Percentiles rank a stretch among this genome's conserved stretches.
Evolutionary conservation across 2,113 vertebrate species (phyloP).

Genomic region (Sinocyclocheilus grahami): DNA sequence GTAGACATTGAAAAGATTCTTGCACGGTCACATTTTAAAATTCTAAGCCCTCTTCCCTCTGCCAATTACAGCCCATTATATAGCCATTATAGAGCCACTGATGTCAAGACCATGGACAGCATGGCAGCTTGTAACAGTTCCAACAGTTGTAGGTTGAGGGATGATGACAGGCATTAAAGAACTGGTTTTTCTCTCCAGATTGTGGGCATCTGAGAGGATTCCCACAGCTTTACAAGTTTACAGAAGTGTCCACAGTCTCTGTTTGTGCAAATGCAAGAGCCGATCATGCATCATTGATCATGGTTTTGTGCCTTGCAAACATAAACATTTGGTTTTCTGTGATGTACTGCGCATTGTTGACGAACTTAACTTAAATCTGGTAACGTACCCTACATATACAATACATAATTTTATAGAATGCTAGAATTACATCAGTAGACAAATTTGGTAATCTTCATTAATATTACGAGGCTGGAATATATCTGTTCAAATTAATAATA

Average conservation of each 20-base stretch:
- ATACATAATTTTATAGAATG: background rate
- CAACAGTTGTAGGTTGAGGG: background rate
- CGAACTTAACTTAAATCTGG: background rate
- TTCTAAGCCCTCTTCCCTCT: constrained; percentile 60
- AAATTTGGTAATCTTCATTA: background rate
- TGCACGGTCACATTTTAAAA: constrained; percentile 49
- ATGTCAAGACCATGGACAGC: constrained; percentile 52
- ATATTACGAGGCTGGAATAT: background rate
- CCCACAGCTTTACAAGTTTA: background rate
- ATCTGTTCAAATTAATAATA: background rate
- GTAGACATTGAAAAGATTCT: background rate
- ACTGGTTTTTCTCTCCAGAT: constrained; percentile 1
- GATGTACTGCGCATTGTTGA: background rate
- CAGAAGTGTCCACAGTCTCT: background rate
- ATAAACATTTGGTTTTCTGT: background rate
- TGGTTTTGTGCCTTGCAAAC: background rate
- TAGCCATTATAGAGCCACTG: constrained; percentile 68
- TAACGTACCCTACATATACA: background rate
- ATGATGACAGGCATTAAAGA: constrained; percentile 23
- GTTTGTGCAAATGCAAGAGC: background rate
- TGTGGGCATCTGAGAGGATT: background rate
- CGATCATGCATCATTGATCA: background rate
- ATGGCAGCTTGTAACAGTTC: background rate
- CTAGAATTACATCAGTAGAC: background rate
- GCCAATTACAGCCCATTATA: constrained; percentile 69